These are phyloP conservation scores for Petrolisthes cinctipes DNA, from an alignment of 2,888 invertebrate species.

Conservation along the genomic window DNA sequence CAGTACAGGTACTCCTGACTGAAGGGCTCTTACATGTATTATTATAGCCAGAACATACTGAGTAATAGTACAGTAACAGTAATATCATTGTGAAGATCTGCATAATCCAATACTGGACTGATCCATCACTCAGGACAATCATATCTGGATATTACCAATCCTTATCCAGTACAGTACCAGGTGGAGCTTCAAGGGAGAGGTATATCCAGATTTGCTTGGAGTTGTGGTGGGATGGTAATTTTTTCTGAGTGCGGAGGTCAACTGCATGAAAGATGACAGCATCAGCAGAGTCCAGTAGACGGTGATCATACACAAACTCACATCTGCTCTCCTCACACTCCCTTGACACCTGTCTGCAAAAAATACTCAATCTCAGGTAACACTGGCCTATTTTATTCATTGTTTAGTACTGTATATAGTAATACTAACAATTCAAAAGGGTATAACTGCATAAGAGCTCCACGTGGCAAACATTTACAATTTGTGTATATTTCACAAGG, in stretches of 20 bases:
- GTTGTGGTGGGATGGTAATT: constrained; percentile 55
- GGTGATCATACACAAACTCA: constrained; percentile 61
- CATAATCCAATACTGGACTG: background rate
- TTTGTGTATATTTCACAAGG: no score
- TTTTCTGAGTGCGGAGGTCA: constrained; percentile 49
- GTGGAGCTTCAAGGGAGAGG: constrained; percentile 65
- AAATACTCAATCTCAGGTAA: background rate
- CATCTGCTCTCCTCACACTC: constrained; percentile 57
- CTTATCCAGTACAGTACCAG: constrained; percentile 33
- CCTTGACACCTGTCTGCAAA: constrained; percentile 40
- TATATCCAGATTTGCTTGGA: constrained; percentile 65
- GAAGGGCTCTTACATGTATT: no score
- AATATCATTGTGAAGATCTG: no score
- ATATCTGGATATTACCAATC: background rate
- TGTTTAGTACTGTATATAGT: no score
- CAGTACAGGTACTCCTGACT: no score
- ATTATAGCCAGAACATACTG: background rate
- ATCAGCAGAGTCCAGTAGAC: constrained; percentile 61
- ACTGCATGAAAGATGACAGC: constrained; percentile 66
- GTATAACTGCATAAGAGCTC: no score
- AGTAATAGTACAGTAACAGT: background rate
- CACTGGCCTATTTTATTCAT: background rate
- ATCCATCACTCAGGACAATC: background rate
- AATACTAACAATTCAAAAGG: no score
- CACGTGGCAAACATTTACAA: no score